Evolutionary conservation across 2,797 vertebrate species (phyloP).

Genomic region (Arctocebus calabarensis): DNA sequence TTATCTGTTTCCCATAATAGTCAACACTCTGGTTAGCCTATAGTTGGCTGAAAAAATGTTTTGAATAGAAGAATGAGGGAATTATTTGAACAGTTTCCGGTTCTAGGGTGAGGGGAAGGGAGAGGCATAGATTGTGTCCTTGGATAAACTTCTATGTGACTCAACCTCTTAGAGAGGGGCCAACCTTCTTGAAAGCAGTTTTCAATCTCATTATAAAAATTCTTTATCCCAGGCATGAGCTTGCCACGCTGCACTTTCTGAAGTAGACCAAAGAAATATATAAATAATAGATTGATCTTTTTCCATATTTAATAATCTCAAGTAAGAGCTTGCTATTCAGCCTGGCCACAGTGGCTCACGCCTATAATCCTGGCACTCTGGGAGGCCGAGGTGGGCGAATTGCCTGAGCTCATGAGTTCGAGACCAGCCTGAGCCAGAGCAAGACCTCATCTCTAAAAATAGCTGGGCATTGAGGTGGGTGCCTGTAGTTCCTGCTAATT

Average conservation of each 20-base stretch:
- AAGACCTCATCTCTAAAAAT: no score
- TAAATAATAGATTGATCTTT: constrained; percentile 29
- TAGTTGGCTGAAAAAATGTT: neutral
- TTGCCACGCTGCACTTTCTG: neutral
- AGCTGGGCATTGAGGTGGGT: no score
- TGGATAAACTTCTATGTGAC: neutral
- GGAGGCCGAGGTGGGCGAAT: no score
- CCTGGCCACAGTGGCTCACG: no score
- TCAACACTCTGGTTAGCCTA: neutral
- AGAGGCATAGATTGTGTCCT: neutral
- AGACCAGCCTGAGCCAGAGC: no score
- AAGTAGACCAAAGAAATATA: constrained; percentile 29
- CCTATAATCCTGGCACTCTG: no score
- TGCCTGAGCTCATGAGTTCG: no score
- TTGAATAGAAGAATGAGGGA: constrained; percentile 25
- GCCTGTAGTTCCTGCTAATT: no score
- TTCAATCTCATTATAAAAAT: constrained; percentile 20
- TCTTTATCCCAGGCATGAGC: neutral
- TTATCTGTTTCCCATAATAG: constrained; percentile 1
- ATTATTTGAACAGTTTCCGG: neutral
- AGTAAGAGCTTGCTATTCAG: neutral
- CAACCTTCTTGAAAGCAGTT: neutral
- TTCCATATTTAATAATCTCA: constrained; percentile 55
- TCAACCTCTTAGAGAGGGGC: neutral
- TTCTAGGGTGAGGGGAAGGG: neutral